Evolutionary conservation across 2,888 invertebrate genomes (phyloP).

Genomic region (Altica lythri): DNA sequence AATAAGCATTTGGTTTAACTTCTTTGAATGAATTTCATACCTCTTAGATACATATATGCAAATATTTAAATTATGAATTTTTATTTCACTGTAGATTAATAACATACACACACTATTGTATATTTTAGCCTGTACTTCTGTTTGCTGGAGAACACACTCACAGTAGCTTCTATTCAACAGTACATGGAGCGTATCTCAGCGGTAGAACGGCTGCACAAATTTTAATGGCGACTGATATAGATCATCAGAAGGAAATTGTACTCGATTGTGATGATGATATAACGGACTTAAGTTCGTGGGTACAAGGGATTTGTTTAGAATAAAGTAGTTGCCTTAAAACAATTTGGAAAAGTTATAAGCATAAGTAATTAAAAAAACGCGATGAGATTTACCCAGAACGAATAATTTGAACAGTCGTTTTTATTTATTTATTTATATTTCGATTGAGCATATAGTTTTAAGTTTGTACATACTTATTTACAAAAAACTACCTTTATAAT

Average conservation of each 20-base stretch:
- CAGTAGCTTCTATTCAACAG: conserved; percentile 92
- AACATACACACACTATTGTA: conserved; percentile 13
- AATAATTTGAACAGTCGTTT: too few species aligned
- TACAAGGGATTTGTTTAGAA: conserved; percentile 82
- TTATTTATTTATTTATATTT: not conserved
- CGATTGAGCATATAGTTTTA: not conserved
- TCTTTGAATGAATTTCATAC: too few species aligned
- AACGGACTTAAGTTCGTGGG: conserved; percentile 84
- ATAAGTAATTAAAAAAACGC: too few species aligned
- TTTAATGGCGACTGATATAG: conserved; percentile 66
- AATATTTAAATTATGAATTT: too few species aligned
- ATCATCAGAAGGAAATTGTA: conserved; percentile 66
- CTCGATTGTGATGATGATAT: conserved; percentile 72
- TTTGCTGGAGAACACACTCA: conserved; percentile 98
- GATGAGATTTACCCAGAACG: too few species aligned
- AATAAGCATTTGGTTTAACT: too few species aligned
- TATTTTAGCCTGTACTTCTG: conserved; percentile 74
- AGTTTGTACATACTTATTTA: too few species aligned
- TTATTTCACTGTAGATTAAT: too few species aligned
- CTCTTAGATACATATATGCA: too few species aligned
- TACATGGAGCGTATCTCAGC: conserved; percentile 90
- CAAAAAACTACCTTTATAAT: too few species aligned
- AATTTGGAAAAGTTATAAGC: too few species aligned
- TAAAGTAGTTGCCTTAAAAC: conserved; percentile 48
- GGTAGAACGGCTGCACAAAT: conserved; percentile 82